Conservation (phyloP, 2,113 vertebrate genomes). For the Upupa epops region DNA sequence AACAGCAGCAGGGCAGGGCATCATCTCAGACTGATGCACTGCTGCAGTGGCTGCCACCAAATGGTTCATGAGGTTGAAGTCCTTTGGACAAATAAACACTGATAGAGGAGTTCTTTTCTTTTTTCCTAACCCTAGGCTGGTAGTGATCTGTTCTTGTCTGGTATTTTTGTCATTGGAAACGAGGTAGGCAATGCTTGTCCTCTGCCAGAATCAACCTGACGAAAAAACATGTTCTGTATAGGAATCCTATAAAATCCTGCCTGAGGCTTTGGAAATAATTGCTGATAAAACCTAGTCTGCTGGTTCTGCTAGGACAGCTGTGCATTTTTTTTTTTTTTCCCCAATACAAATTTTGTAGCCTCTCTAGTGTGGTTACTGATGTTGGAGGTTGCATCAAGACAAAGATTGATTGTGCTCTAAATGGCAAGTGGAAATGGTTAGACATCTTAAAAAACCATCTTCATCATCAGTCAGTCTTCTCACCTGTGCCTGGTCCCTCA, state of each 20-base stretch:
- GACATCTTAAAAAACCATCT: not conserved
- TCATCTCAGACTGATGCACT: not conserved
- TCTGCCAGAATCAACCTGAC: not conserved
- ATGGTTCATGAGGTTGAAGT: not conserved
- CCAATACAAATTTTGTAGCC: not conserved
- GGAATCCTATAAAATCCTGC: slow-evolving; percentile 28
- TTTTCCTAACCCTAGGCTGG: slow-evolving; percentile 36
- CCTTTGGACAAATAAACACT: not conserved
- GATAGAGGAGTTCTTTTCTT: not conserved
- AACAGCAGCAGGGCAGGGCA: not conserved
- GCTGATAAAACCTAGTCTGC: not conserved
- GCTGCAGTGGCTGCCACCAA: not conserved
- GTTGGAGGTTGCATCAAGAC: rapidly evolving
- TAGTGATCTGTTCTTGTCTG: not conserved
- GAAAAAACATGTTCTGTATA: not conserved
- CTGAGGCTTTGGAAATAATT: slow-evolving; percentile 35
- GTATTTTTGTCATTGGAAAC: not conserved
- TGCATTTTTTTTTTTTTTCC: not conserved
- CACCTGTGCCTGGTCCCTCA: not conserved
- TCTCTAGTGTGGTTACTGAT: not conserved
- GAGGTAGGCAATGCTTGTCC: not conserved
- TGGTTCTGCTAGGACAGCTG: not conserved
- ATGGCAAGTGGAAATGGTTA: not conserved
- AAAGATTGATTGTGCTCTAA: not conserved
- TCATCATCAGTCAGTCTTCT: not conserved